Evolutionary conservation across 2,888 invertebrate genomes (phyloP).

Genomic region (Trimorus sp.): DNA sequence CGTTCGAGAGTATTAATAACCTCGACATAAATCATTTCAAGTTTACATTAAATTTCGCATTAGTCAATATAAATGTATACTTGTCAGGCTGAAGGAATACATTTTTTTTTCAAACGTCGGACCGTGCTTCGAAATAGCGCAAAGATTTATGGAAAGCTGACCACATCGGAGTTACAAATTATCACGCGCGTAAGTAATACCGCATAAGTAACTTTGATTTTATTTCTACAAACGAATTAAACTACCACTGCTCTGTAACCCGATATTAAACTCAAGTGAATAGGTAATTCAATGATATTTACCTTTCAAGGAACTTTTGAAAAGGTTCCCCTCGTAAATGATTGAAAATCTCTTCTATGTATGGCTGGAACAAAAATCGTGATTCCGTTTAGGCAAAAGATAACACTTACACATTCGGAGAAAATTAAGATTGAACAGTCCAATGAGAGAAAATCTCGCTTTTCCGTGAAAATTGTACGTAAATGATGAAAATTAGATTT

Average conservation of each 20-base stretch:
- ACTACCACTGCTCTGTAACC: no score
- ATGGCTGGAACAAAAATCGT: conserved; percentile 96
- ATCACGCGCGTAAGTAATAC: no score
- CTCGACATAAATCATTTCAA: conserved; percentile 30
- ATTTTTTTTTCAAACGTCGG: conserved; percentile 18
- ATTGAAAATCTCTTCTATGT: conserved; percentile 99
- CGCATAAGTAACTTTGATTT: no score
- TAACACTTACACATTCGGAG: no score
- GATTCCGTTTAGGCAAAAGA: no score
- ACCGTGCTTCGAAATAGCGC: conserved; percentile 8
- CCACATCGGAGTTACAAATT: conserved; percentile 12
- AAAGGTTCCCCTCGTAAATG: conserved; percentile 98
- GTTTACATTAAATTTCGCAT: conserved; percentile 29
- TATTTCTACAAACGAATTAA: background rate
- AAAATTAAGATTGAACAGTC: no score
- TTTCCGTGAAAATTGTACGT: no score
- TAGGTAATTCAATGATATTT: conserved; percentile 75
- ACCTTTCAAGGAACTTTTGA: conserved; percentile 99
- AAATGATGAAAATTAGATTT: no score
- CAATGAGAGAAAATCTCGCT: no score
- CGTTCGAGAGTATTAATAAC: conserved; percentile 82
- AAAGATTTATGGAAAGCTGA: conserved; percentile 50
- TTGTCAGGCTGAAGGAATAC: conserved; percentile 22
- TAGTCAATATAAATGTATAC: conserved; percentile 34
- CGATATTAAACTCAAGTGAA: no score